Percentiles rank a stretch among this genome's conserved stretches.
These are phyloP conservation scores for Dynastes grantii DNA, from an alignment of 2,888 invertebrate species.

Conservation along the genomic window DNA sequence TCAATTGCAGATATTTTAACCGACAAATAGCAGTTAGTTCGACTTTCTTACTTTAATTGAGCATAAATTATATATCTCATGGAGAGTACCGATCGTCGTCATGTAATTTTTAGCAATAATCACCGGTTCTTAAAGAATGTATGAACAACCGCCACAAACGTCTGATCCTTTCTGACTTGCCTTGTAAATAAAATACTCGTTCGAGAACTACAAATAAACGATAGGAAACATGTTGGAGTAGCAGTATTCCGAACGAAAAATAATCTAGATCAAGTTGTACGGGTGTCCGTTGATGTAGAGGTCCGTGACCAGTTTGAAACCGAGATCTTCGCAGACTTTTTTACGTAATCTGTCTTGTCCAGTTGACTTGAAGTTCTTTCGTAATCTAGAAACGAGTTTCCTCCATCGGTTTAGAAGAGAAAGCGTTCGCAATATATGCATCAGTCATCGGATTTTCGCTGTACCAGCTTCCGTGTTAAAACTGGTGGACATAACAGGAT, in stretches of 20 bases:
- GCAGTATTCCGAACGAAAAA: constrained; percentile 28
- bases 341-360: constrained; percentile 32
- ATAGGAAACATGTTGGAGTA: constrained; percentile 25
- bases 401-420: constrained; percentile 19
- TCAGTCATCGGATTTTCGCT: constrained; percentile 43
- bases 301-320: constrained; percentile 48
- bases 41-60: too few species aligned
- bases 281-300: constrained; percentile 41
- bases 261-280: constrained; percentile 55
- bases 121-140: neutral
- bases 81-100: too few species aligned
- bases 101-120: too few species aligned
- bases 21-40: too few species aligned
- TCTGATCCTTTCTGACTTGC: neutral
- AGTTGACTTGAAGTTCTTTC: constrained; percentile 30
- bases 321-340: constrained; percentile 47
- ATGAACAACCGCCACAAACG: too few species aligned
- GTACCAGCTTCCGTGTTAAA: constrained; percentile 24
- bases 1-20: too few species aligned
- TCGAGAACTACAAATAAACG: constrained; percentile 13
- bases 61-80: too few species aligned
- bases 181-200: constrained; percentile 15
- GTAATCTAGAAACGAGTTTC: constrained; percentile 37
- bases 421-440: constrained; percentile 35
- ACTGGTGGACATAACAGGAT: constrained; percentile 45